Percentiles rank a stretch among this genome's conserved stretches.
Evolutionary conservation across 2,888 invertebrate species (phyloP).

Genomic region (Watsonalla binaria): DNA sequence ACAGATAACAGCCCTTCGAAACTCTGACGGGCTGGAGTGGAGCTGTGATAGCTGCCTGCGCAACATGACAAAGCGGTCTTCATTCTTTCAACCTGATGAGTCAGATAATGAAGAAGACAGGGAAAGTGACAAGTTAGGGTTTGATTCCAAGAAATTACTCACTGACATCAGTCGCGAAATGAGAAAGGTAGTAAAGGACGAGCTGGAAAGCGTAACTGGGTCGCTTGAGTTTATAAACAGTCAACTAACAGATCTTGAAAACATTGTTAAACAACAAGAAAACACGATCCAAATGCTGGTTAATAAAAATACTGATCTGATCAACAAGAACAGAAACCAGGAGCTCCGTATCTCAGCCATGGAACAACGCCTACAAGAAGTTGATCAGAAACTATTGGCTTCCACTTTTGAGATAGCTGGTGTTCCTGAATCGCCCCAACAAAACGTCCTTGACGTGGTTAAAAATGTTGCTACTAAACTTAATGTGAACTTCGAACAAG

Average conservation of each 20-base stretch:
- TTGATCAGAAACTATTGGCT: slow-evolving; percentile 14
- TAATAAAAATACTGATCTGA: slow-evolving; percentile 18
- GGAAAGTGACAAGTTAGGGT: slow-evolving; percentile 1
- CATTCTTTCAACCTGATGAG: slow-evolving; percentile 16
- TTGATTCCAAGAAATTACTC: slow-evolving; percentile 13
- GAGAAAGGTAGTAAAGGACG: slow-evolving; percentile 16
- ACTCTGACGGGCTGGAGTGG: slow-evolving; percentile 8
- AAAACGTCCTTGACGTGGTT: slow-evolving; percentile 5
- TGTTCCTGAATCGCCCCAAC: slow-evolving; percentile 5
- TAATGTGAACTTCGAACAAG: slow-evolving; percentile 5
- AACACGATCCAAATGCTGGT: slow-evolving; percentile 12
- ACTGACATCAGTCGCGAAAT: slow-evolving; percentile 15
- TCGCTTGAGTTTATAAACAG: slow-evolving; percentile 14
- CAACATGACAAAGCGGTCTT: slow-evolving; percentile 14
- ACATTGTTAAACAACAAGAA: slow-evolving; percentile 11
- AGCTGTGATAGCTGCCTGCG: slow-evolving; percentile 12
- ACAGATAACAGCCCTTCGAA: neutral
- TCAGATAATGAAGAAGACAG: slow-evolving; percentile 10
- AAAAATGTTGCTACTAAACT: slow-evolving; percentile 13
- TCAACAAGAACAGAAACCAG: no score
- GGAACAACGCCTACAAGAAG: slow-evolving; percentile 13
- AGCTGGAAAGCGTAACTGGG: slow-evolving; percentile 10
- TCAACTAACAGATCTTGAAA: slow-evolving; percentile 11
- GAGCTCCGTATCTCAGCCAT: slow-evolving; percentile 9
- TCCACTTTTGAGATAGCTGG: slow-evolving; percentile 9